Conservation (phyloP, 2,113 vertebrate species). For the Brienomyrus longianalis region DNA sequence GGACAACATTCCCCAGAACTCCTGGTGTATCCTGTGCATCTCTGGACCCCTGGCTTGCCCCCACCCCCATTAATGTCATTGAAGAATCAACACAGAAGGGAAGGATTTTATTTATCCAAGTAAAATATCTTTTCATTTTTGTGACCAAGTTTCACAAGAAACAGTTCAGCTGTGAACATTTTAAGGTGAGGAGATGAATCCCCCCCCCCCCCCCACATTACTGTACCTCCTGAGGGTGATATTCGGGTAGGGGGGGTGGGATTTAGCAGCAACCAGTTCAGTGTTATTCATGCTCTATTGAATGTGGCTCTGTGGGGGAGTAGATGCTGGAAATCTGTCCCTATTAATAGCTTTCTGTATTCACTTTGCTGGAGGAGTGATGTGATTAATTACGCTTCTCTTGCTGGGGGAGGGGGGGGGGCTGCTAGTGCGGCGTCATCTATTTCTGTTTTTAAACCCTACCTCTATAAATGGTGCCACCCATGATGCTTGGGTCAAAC, state of each 20-base stretch:
- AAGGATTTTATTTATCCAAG: neutral
- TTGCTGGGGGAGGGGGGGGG: neutral
- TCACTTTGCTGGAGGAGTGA: neutral
- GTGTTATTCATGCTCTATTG: neutral
- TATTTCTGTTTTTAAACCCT: neutral
- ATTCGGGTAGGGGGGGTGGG: neutral
- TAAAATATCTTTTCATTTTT: neutral
- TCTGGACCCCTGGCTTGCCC: neutral
- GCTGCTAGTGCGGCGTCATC: neutral
- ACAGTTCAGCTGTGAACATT: neutral
- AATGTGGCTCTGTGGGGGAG: neutral
- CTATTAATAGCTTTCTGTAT: neutral
- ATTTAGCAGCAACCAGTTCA: neutral
- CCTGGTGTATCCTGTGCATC: neutral
- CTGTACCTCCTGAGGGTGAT: neutral
- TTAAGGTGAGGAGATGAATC: neutral
- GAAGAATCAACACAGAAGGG: neutral
- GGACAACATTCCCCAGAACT: neutral
- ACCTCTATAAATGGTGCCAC: neutral
- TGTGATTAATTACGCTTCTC: constrained; percentile 1
- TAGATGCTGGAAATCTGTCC: neutral
- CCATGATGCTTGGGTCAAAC: neutral
- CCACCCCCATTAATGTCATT: neutral
- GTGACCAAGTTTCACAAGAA: neutral
- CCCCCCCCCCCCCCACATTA: neutral